Evolutionary conservation across 2,797 vertebrate species (phyloP), one percentile per base, ranked within the genome.

Genomic region (Gallinago nigripennis): DNA sequence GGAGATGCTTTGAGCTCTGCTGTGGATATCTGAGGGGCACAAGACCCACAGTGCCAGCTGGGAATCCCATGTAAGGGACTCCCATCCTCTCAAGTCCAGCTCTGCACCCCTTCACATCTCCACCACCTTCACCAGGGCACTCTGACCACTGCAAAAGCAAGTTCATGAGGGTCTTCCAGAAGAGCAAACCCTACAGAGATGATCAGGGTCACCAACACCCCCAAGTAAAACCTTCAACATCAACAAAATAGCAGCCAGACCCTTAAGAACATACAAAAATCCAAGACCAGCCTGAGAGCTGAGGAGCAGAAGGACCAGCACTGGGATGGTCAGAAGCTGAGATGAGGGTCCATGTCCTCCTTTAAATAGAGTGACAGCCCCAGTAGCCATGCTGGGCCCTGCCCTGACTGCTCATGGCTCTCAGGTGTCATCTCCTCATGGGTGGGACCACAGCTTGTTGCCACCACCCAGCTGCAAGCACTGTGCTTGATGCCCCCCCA

Each of bases 181-280:
- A 28, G 10, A 19, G 12, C 31, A 77, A 41, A 46, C 13, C 19
- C 53, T 11, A 5, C 35, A 35, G 8, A 54, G 25, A 23, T 0
- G 0, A 11, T 2, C 16, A 9, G 31, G 9, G 23, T 21, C 69
- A 45, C 7, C 81, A 46, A 9, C 6, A 23, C 1, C n/a, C 11
- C 8, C 73, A 37, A 24, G 5, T 8, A 28, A 70, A 84, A 33
- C 33, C 41, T 23, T 60, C 8, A 9, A 6, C 20, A 14, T 6
- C 46, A 37, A 12, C 4, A 11, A 30, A 41, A 56, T 43, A 16
- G 2, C 50, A 35, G 2, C 3, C 79, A 33, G n/a, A 54, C 2
- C 5, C 9, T 8, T 19, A 17, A 16, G 20, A 3, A 12, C 3
- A 2, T 3, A 24, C 1, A 11, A 12, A 19, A 0, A 30, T 9